A percentile compares a stretch with the other conserved stretches of the same genome.
Conservation (phyloP, 2,113 vertebrate species). For the Pseudopodoces humilis region DNA sequence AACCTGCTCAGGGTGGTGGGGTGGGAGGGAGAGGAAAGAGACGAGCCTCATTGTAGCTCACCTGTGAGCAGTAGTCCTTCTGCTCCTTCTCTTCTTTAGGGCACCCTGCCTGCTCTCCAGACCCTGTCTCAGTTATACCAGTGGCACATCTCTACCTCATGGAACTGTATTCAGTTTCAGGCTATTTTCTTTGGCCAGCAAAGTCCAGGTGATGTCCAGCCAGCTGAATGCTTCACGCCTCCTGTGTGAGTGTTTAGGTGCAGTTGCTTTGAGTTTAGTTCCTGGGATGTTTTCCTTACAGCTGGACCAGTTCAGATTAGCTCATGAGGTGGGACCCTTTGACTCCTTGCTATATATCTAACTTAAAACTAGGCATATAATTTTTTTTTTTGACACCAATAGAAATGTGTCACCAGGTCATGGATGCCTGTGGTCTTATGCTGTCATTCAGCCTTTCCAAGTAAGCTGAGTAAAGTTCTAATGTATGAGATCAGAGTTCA, state of each 20-base stretch:
- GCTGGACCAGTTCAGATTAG: background rate
- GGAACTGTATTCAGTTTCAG: background rate
- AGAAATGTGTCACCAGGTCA: background rate
- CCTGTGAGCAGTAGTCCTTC: background rate
- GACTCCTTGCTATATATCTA: background rate
- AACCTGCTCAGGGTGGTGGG: background rate
- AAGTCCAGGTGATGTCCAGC: background rate
- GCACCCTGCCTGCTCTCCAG: background rate
- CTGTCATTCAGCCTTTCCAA: background rate
- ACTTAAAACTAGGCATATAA: background rate
- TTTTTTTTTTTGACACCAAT: background rate
- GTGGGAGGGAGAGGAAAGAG: background rate
- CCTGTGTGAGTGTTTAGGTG: background rate
- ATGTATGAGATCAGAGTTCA: background rate
- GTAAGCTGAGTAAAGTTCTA: background rate
- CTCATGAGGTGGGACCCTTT: background rate
- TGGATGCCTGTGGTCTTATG: background rate
- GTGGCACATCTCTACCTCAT: background rate
- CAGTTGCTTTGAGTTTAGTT: background rate
- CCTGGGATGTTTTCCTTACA: background rate
- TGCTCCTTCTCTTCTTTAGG: background rate
- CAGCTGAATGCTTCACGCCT: background rate
- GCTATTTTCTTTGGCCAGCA: background rate
- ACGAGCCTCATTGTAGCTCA: accelerated
- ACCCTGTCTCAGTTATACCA: background rate